A percentile compares a stretch with the other conserved stretches of the same genome.
Evolutionary conservation across 1,140 invertebrate species (phyloP).

Genomic region (Drosophila pseudoananassae): DNA sequence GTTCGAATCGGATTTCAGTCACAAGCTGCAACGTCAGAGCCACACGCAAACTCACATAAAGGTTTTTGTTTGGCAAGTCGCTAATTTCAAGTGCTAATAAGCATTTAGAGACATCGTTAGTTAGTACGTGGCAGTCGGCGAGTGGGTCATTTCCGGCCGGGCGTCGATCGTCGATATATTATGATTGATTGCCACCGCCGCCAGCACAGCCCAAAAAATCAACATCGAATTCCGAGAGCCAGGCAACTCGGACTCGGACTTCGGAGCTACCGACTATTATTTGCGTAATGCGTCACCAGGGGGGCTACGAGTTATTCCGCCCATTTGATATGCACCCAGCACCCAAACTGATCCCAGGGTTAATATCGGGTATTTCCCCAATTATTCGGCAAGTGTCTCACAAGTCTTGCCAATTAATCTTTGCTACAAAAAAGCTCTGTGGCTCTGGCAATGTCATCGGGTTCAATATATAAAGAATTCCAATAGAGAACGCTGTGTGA

Average conservation of each 20-base stretch:
- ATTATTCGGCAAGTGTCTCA: constrained; percentile 38
- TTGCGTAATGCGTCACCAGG: constrained; percentile 26
- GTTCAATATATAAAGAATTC: constrained; percentile 42
- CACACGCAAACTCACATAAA: constrained; percentile 27
- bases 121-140: constrained; percentile 54
- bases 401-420: constrained; percentile 41
- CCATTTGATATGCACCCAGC: constrained; percentile 45
- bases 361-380: constrained; percentile 62
- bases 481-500: constrained; percentile 7
- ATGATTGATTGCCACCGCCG: constrained; percentile 30
- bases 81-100: constrained; percentile 75
- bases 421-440: constrained; percentile 19
- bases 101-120: constrained; percentile 76
- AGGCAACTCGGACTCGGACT: not conserved
- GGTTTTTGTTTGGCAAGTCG: constrained; percentile 32
- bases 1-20: constrained; percentile 31
- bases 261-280: constrained; percentile 17
- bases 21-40: constrained; percentile 61
- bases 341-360: constrained; percentile 26
- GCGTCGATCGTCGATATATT: constrained; percentile 3
- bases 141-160: constrained; percentile 55
- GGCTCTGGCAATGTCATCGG: constrained; percentile 41
- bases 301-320: constrained; percentile 37
- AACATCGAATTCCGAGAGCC: not conserved
- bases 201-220: constrained; percentile 3